Evolutionary conservation across 2,888 invertebrate genomes (phyloP).

Genomic region (Phytoseiulus persimilis): DNA sequence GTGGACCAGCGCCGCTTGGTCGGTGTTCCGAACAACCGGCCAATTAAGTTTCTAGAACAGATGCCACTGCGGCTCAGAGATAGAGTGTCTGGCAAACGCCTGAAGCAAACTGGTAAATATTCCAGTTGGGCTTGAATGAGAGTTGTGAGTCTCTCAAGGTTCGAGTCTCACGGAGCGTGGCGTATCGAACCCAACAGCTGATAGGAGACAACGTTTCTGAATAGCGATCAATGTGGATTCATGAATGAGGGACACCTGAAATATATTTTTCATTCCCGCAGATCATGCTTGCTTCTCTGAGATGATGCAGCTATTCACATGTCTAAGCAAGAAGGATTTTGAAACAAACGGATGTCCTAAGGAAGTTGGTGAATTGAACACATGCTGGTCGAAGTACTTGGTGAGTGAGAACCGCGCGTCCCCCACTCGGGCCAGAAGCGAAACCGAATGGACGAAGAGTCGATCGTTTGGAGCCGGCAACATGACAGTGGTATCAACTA

Average conservation of each 20-base stretch:
- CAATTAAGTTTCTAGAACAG: neutral
- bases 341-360: slow-evolving; percentile 15
- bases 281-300: neutral
- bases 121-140: neutral
- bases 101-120: neutral
- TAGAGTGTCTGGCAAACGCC: neutral
- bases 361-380: neutral
- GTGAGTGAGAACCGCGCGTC: neutral
- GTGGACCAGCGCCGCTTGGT: neutral
- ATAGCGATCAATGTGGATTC: too few relatives aligned
- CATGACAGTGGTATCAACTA: too few relatives aligned
- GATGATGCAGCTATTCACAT: slow-evolving; percentile 8
- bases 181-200: too few relatives aligned
- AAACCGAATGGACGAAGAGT: too few relatives aligned
- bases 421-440: too few relatives aligned
- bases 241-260: too few relatives aligned
- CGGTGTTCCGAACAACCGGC: neutral
- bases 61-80: slow-evolving; percentile 14
- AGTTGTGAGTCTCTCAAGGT: neutral
- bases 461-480: too few relatives aligned
- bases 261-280: neutral
- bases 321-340: slow-evolving; percentile 22
- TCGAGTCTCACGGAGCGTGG: too few relatives aligned
- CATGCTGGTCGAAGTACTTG: neutral
- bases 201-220: too few relatives aligned